A percentile compares a stretch with the other conserved stretches of the same genome.
Evolutionary conservation across 2,888 invertebrate species (phyloP).

Genomic region (Oegoconia quadripuncta): DNA sequence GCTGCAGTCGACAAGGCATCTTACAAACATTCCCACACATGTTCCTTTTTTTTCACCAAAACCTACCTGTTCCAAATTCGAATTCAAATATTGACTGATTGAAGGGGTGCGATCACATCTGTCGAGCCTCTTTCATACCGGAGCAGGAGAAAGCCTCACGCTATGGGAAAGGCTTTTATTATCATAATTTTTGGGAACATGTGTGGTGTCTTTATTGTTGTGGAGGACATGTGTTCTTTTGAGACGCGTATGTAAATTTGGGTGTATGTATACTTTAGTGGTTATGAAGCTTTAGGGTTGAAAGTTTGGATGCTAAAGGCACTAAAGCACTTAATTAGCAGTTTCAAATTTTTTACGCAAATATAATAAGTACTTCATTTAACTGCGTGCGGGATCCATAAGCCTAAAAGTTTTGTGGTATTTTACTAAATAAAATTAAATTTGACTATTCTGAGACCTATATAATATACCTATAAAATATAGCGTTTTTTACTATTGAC

Average conservation of each 20-base stretch:
- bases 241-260: conserved; percentile 12
- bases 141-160: conserved; percentile 51
- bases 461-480: too few relatives aligned
- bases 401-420: too few relatives aligned
- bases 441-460: too few relatives aligned
- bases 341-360: background rate
- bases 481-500: too few relatives aligned
- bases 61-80: conserved; percentile 23
- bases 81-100: conserved; percentile 77
- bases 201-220: too few relatives aligned
- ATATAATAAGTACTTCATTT: background rate
- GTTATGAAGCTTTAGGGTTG: background rate
- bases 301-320: background rate
- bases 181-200: conserved; percentile 41
- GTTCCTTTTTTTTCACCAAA: conserved; percentile 20
- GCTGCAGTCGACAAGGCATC: background rate
- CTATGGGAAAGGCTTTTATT: conserved; percentile 35
- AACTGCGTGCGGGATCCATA: too few relatives aligned
- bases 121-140: conserved; percentile 45
- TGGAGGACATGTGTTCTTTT: conserved; percentile 29
- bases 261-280: conserved; percentile 5
- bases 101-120: conserved; percentile 72
- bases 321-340: too few relatives aligned
- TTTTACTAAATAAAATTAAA: too few relatives aligned
- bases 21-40: conserved; percentile 33